phyloP scores from a whole-genome alignment of 2,797 vertebrate genomes.

The Philypnodon macrostomus region DNA sequence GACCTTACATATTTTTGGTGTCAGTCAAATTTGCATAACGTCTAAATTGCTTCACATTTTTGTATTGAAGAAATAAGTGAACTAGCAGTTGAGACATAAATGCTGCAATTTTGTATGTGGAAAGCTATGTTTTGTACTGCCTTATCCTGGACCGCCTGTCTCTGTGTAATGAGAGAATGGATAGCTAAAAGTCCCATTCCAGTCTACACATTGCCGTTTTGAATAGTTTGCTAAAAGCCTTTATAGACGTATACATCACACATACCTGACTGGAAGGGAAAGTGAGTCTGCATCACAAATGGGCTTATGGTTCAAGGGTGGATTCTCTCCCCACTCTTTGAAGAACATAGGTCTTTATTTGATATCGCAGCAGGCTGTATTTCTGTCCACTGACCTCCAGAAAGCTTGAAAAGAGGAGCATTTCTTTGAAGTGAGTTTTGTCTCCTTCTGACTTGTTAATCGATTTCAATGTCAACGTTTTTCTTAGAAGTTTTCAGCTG shows the following conservation, averaged over 20 bases:
- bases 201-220: slow-evolving; percentile 57
- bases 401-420: slow-evolving; percentile 22
- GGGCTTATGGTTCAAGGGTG: slow-evolving; percentile 40
- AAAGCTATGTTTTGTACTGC: slow-evolving; percentile 20
- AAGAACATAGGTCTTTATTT: slow-evolving; percentile 59
- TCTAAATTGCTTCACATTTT: too few relatives aligned
- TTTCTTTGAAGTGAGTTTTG: slow-evolving; percentile 33
- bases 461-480: slow-evolving; percentile 10
- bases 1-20: too few relatives aligned
- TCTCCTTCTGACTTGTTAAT: slow-evolving; percentile 19
- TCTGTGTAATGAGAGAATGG: slow-evolving; percentile 30
- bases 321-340: slow-evolving; percentile 33
- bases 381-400: slow-evolving; percentile 34
- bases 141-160: slow-evolving; percentile 15
- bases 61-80: background rate
- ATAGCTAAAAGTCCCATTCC: slow-evolving; percentile 21
- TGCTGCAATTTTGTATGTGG: slow-evolving; percentile 17
- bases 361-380: slow-evolving; percentile 56
- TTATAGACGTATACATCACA: slow-evolving; percentile 39
- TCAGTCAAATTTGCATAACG: too few relatives aligned
- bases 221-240: slow-evolving; percentile 41
- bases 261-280: slow-evolving; percentile 50
- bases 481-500: slow-evolving; percentile 17
- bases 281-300: slow-evolving; percentile 65
- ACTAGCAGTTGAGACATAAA: slow-evolving; percentile 1